phyloP scores from a whole-genome alignment of 2,888 invertebrate species.

The Leptopterna dolabrata region DNA sequence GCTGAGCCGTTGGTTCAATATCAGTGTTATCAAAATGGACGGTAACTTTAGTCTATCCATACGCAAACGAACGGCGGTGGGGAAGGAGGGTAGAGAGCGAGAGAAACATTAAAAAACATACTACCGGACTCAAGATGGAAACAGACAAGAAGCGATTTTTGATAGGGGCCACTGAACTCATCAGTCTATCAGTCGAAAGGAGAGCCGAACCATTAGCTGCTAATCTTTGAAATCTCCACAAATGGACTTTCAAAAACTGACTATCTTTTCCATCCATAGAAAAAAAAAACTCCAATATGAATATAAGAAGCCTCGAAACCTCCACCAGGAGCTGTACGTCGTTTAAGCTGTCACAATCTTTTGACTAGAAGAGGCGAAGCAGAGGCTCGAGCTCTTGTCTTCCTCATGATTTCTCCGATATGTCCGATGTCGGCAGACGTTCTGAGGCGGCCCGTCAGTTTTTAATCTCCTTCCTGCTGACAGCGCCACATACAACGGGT shows the following conservation, averaged over 20 bases:
- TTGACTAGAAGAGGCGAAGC: neutral
- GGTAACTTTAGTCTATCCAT: no score
- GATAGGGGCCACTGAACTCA: neutral
- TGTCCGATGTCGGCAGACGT: neutral
- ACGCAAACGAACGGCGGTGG: no score
- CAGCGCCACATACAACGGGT: neutral
- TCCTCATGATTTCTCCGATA: neutral
- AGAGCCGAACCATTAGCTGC: neutral
- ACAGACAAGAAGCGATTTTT: neutral
- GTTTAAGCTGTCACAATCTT: neutral
- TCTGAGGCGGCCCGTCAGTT: neutral
- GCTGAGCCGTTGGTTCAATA: no score
- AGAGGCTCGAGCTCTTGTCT: neutral
- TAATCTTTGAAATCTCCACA: neutral
- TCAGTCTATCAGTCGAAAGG: slow-evolving; percentile 3
- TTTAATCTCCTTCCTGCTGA: neutral
- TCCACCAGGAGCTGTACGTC: neutral
- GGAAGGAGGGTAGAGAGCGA: no score
- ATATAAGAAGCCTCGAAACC: neutral
- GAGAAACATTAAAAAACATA: no score
- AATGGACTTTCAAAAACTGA: neutral
- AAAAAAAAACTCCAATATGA: neutral
- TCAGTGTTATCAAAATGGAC: no score
- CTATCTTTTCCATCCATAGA: neutral
- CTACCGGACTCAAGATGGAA: no score